Base-by-base conservation (phyloP, 2,888 invertebrate species). In the Ornithoptera alexandrae region DNA sequence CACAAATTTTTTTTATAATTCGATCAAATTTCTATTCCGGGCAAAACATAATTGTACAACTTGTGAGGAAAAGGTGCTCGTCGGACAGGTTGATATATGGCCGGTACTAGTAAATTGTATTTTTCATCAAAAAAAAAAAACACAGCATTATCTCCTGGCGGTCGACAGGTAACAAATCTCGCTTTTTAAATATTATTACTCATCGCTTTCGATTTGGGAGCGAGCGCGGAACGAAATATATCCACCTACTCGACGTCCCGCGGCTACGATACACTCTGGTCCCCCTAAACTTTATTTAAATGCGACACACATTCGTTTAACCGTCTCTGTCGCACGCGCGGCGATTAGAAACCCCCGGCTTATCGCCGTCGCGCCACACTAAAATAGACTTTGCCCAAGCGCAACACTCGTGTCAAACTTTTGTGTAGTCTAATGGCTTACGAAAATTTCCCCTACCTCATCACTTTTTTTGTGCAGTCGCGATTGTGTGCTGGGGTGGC, bases 301-400 rank as follows among this genome's bases (percentile, higher is more conserved):
- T 89, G 88, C 88, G 87, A 87, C 89, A 87, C 85, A 88, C 87
- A 87, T 86, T 85, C 80, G 78, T 87, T 84, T 87, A 87, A 80
- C 88, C 81, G 77, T 91, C 92, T 83, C 86, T 67, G 79, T 92
- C 84, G 74, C 82, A 73, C 90, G 74, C 83, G 75, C 75, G 69
- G 75, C 79, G 78, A 84, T 87, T 84, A 85, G 82, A 81, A 80
- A 79, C 76, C 75, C 71, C 75, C 76, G 73, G 77, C 74, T 81
- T 88, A 87, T 87, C 75, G 83, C 88, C 76, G 83, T 92, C 92
- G 79, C 78, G 82, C 85, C 81, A 83, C 87, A 89, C 91, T 88
- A 91, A 92, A 92, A 92, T 92, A 92, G 92, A 92, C 87, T 88
- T 88, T 91, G 92, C 92, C 88, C 92, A 92, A 90, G 92, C 92